Base-by-base conservation (phyloP, 2,113 vertebrate species). In the Ramphastos sulfuratus region DNA sequence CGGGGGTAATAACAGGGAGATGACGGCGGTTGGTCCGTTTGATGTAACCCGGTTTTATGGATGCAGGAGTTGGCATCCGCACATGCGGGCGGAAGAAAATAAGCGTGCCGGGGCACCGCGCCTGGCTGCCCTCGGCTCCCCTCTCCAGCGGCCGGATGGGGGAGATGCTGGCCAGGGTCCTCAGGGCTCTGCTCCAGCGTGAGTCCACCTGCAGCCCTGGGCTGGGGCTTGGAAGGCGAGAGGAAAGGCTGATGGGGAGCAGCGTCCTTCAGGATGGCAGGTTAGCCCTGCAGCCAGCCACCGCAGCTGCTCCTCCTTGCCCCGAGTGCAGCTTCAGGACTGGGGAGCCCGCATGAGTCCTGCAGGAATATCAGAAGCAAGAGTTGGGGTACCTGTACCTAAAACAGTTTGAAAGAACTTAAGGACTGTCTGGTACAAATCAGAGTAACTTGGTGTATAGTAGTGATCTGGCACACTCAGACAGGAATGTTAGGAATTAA, bases 1-100 rank as follows among this genome's bases (percentile, higher is more conserved):
- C 76, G 50, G 91, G 95, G 93, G 95, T 91, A 95, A 94, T 94
- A 92, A 92, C 60, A 46, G 96, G 85, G 93, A 94, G 94, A 94
- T 91, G 95, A 87, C 92, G 92, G 92, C 79, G 90, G 93, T 96
- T 96, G 95, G 96, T 96, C 94, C 16, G 87, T 96, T 96, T 96
- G 95, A 95, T 95, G 95, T 96, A 87, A 92, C 95, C 89, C 50
- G 85, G 70, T 95, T 94, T 96, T 94, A 95, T 90, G 95, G 88
- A 96, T 0, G 65, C 89, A 3, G 1, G 82, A 80, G 87, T 73
- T 92, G 90, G 94, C 94, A 94, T 91, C 95, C 63, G 2, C 91
- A 18, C 95, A 94, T 71, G 46, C 89, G 42, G 92, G 85, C 52
- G 50, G 89, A 94, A 96, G 90, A 93, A 89, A 91, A 94, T 87